These are phyloP conservation scores for Aselliscus stoliczkanus DNA, from an alignment of 2,797 vertebrate species.

Conservation along the genomic window DNA sequence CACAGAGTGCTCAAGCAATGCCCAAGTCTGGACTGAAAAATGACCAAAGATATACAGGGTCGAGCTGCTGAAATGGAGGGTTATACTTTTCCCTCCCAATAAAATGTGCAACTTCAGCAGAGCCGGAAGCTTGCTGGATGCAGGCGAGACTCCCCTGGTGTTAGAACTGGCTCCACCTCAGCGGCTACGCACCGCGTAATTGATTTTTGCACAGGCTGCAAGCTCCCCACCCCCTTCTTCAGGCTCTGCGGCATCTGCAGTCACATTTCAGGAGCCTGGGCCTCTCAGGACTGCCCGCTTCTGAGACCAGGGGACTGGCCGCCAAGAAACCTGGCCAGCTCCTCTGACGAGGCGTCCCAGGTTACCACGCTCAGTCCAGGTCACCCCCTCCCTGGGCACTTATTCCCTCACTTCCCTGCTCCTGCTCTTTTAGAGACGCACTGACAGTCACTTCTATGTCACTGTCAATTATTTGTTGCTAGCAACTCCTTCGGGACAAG, in stretches of 20 bases:
- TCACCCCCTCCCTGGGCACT: neutral
- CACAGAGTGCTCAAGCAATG: neutral
- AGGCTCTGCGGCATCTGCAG: neutral
- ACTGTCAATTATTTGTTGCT: neutral
- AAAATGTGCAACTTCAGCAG: neutral
- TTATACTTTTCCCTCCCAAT: neutral
- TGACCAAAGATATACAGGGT: neutral
- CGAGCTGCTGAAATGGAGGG: neutral
- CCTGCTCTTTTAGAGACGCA: neutral
- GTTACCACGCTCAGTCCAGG: rapidly evolving
- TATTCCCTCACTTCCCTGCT: neutral
- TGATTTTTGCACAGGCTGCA: neutral
- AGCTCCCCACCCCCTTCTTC: neutral
- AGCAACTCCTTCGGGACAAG: neutral
- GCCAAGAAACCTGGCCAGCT: neutral
- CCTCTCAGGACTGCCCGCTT: neutral
- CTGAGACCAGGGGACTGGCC: neutral
- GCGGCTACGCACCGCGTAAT: rapidly evolving
- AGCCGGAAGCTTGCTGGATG: neutral
- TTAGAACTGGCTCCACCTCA: neutral
- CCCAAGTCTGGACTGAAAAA: neutral
- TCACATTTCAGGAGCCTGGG: rapidly evolving
- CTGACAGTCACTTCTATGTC: neutral
- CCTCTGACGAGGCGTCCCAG: rapidly evolving
- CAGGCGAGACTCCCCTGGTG: rapidly evolving